Conservation (phyloP, 2,113 vertebrate genomes). For the Dipodomys ordii region DNA sequence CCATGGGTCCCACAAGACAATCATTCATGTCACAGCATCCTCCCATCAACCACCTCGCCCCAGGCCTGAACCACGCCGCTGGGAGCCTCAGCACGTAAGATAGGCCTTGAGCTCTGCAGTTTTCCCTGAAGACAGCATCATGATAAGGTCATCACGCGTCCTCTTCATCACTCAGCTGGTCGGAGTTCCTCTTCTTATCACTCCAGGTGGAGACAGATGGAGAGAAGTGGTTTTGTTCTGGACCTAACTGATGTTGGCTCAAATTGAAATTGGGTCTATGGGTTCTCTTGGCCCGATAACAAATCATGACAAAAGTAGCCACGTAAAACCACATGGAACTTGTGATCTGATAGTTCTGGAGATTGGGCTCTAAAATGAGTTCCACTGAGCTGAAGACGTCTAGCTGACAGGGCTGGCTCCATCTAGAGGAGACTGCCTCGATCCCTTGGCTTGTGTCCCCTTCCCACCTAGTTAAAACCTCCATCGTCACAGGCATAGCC, state of each 20-base stretch:
- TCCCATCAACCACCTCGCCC: background rate
- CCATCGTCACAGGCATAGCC: no score
- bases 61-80: accelerated
- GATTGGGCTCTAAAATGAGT: background rate
- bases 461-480: no score
- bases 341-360: background rate
- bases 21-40: background rate
- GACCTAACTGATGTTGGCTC: background rate
- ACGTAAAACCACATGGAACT: background rate
- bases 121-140: background rate
- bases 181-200: background rate
- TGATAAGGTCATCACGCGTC: background rate
- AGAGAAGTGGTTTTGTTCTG: no score
- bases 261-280: background rate
- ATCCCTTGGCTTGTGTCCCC: no score
- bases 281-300: background rate
- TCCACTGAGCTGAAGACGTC: background rate
- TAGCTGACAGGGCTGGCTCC: background rate
- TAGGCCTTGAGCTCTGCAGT: background rate
- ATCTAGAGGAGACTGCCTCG: no score
- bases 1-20: background rate
- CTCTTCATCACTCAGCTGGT: background rate
- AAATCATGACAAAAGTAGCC: background rate
- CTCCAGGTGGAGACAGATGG: no score
- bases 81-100: background rate